Base-by-base conservation (phyloP, 2,888 invertebrate genomes). In the Fabriciana adippe region DNA sequence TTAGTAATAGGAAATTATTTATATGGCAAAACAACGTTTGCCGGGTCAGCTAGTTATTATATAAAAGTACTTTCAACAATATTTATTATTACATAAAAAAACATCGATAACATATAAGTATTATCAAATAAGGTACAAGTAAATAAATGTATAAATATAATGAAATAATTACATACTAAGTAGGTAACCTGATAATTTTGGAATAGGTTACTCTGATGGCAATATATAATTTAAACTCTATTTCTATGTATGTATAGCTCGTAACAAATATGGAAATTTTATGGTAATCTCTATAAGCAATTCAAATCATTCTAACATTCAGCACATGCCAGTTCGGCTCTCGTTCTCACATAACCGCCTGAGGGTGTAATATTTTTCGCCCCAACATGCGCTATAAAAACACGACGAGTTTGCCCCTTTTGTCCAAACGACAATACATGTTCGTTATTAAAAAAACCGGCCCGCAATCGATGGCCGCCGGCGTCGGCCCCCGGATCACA, bases 321-420 rank as follows among this genome's bases (percentile, higher is more conserved):
- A 74, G 73, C 76, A 75, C 75, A 81, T 79, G 78, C 76, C 75
- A 76, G 78, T 76, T 75, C 80, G 76, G 78, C 71, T 75, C 71
- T 73, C 73, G 77, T 80, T 81, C 81, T 82, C 81, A 81, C 83
- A 82, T 78, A 78, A 79, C 79, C 81, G 88, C 91, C 91, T 74
- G 83, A 81, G 92, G 91, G 92, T 92, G 91, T 89, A 89, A 91
- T 90, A 89, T 90, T 91, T 91, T 91, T 90, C 91, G 83, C 92
- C 90, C 92, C 81, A 82, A 72, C 79, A 67, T 75, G 74, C 73
- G 57, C 76, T 85, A 86, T 84, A 86, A 88, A 87, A 89, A 87
- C 87, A 86, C 76, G 81, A 79, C 78, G 75, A 76, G 76, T 82
- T 84, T 79, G 81, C 80, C 82, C 83, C 82, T 80, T 83, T 88